Percentiles rank a stretch among this genome's conserved stretches.
Conservation (phyloP, 2,797 vertebrate genomes). For the Dipus sagitta region DNA sequence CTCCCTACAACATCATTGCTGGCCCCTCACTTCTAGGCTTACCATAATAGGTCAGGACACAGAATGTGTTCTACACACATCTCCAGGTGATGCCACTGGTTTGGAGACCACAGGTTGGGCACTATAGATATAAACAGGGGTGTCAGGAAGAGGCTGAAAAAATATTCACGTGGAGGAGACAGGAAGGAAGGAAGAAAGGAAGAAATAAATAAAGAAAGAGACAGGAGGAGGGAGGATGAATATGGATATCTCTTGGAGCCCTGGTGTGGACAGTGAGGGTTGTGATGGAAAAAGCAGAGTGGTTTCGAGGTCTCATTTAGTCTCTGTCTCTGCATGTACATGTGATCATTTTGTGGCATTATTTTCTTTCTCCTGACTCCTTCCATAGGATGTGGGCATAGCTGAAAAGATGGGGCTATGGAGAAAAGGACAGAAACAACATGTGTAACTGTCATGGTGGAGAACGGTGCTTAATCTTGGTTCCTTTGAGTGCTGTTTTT, state of each 20-base stretch:
- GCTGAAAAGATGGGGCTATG: neutral
- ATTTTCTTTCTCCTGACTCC: neutral
- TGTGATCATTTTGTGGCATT: neutral
- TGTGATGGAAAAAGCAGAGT: neutral
- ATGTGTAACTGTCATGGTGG: neutral
- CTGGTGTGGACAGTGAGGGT: neutral
- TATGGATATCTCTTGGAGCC: neutral
- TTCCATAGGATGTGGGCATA: neutral
- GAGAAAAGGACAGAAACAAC: neutral
- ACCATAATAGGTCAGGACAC: neutral
- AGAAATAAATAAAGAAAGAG: no score
- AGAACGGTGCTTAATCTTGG: neutral
- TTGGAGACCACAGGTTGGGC: neutral
- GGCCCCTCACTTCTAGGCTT: neutral
- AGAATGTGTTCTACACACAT: neutral
- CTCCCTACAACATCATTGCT: neutral
- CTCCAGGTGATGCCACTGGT: neutral
- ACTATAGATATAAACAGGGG: neutral
- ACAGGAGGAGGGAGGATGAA: no score
- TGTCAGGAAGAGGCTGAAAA: neutral
- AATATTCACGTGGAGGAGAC: neutral
- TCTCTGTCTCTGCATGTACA: neutral
- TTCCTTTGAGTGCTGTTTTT: constrained; percentile 16
- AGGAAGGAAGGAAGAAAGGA: no score
- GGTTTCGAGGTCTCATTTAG: neutral